These are phyloP conservation scores for Pagetopsis macropterus DNA, from an alignment of 2,797 vertebrate species.

Conservation along the genomic window DNA sequence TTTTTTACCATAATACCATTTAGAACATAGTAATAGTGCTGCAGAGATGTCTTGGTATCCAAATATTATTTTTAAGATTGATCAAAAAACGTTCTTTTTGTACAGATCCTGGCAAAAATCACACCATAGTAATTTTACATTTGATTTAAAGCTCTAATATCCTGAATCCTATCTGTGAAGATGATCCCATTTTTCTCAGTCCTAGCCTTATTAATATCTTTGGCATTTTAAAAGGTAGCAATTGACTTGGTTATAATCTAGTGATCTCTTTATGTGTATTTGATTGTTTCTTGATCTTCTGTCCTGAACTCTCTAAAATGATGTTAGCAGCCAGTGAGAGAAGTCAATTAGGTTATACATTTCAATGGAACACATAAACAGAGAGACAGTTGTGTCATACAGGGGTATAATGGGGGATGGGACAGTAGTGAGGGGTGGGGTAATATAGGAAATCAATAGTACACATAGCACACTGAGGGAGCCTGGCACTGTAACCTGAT, in stretches of 20 bases:
- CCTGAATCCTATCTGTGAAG: too few species aligned
- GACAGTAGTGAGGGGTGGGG: conserved; percentile 34
- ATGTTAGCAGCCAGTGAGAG: neutral
- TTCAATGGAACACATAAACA: conserved; percentile 28
- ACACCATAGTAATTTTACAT: too few species aligned
- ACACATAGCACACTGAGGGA: conserved; percentile 59
- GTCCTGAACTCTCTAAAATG: neutral
- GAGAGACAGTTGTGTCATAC: conserved; percentile 24
- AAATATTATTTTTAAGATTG: too few species aligned
- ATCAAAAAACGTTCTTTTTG: too few species aligned
- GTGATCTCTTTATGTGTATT: neutral
- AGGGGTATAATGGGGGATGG: conserved; percentile 66
- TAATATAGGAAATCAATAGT: conserved; percentile 80
- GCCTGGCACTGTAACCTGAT: conserved; percentile 76
- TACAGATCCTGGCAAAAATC: too few species aligned
- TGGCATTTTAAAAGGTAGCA: neutral
- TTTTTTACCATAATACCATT: too few species aligned
- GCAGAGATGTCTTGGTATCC: too few species aligned
- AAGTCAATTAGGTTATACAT: neutral
- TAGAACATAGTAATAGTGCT: too few species aligned
- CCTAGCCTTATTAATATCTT: neutral
- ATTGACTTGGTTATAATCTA: neutral
- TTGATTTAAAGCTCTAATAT: too few species aligned
- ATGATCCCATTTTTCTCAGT: too few species aligned
- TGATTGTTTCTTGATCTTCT: neutral